Evolutionary conservation across 2,888 invertebrate species (phyloP), one percentile per base, ranked within the genome.

Genomic region (Calliopum simillimum): DNA sequence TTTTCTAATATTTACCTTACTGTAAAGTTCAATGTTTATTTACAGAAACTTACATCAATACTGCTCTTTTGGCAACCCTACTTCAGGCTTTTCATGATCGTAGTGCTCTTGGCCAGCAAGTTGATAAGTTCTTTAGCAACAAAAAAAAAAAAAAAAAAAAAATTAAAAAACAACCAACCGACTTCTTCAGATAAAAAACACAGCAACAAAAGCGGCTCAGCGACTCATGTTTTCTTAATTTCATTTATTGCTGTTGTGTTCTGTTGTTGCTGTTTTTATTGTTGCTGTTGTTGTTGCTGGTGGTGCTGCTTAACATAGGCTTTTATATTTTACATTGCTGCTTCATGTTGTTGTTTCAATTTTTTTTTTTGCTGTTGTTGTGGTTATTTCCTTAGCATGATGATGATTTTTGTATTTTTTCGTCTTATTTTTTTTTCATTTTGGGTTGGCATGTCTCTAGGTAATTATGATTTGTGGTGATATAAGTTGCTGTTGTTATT

Each of bases 391-490:
- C 23, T 55, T 67, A 58, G 49, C 67, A 67, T 62, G 62, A 53
- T 65, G 43, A 21, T 14, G 19, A 5, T 33, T 33, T 33, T 33
- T 33, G 5, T 33, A 6, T 1, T 2, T 41, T 19, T 49, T 23
- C 14, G 14, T 33, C n/a, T 19, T 25, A 44, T 25, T 65, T 61
- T 66, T 61, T 65, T 71, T 61, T 64, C 43, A 61, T 59, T 67
- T 68, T 65, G 61, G 69, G 73, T 62, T 75, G 71, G 74, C 75
- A 74, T 74, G 74, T 75, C 69, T 67, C 62, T 75, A 70, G 74
- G 76, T 77, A 78, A 78, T 78, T 77, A 77, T 76, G 75, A 77
- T 75, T 76, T 76, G 77, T 76, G 75, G 76, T 75, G 74, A 75
- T 75, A 76, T 76, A 77, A 77, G 16, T 47, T 44, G 46, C 19